A percentile compares a stretch with the other conserved stretches of the same genome.
These are phyloP conservation scores for Epizoanthus fatuus DNA, from an alignment of 92 coral and sea anemone genomes.

Conservation along the genomic window DNA sequence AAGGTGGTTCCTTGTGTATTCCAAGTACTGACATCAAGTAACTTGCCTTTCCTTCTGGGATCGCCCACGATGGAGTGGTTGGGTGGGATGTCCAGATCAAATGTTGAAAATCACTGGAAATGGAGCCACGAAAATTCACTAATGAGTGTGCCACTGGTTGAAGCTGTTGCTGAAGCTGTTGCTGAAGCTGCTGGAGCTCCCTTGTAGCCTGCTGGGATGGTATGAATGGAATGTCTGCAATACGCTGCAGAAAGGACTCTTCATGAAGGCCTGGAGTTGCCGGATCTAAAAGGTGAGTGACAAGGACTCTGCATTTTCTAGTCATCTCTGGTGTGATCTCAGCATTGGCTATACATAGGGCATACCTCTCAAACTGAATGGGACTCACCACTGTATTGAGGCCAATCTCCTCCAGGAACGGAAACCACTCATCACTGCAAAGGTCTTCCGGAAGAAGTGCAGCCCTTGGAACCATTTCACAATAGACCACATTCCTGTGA, in stretches of 20 bases:
- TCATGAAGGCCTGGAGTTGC: slow-evolving; percentile 53
- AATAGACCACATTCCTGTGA: slow-evolving; percentile 70
- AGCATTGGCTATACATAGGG: slow-evolving; percentile 52
- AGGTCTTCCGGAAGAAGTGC: slow-evolving; percentile 77
- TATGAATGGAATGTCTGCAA: slow-evolving; percentile 71
- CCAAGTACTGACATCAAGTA: slow-evolving; percentile 29
- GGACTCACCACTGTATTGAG: slow-evolving; percentile 55
- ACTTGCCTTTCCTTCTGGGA: slow-evolving; percentile 17
- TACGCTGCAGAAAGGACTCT: slow-evolving; percentile 35
- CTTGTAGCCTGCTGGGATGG: slow-evolving; percentile 24
- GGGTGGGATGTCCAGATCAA: slow-evolving; percentile 78
- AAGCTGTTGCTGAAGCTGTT: slow-evolving; percentile 3
- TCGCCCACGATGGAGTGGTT: slow-evolving; percentile 72
- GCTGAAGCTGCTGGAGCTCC: slow-evolving; percentile 44
- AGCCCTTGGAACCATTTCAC: slow-evolving; percentile 62
- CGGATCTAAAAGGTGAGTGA: slow-evolving; percentile 50
- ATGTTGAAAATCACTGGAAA: slow-evolving; percentile 35
- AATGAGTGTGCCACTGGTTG: too few species aligned
- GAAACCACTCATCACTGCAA: slow-evolving; percentile 57
- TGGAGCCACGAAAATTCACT: slow-evolving; percentile 47
- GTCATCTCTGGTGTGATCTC: not conserved
- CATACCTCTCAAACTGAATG: slow-evolving; percentile 64
- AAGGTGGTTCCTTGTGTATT: slow-evolving; percentile 66
- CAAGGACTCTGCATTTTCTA: slow-evolving; percentile 49
- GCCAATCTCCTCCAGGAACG: slow-evolving; percentile 72